Base-by-base conservation (phyloP, 2,113 vertebrate species). In the Furnarius figulus region DNA sequence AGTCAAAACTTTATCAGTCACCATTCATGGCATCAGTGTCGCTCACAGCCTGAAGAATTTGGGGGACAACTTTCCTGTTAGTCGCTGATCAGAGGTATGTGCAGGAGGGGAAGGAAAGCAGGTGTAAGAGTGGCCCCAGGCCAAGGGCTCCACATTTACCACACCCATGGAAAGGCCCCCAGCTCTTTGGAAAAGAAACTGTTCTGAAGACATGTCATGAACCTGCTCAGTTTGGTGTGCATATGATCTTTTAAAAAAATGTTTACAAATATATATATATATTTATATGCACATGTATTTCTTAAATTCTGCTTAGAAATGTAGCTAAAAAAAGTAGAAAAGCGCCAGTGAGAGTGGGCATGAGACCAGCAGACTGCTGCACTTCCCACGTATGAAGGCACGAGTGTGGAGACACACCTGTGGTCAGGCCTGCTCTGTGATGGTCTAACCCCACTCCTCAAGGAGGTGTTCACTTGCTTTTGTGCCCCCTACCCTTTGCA, bases 291-390 rank as follows among this genome's bases (percentile, higher is more conserved):
- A 18, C 63, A 59, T 80, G 87, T 44, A 53, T 62, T 73, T 85
- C 25, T 81, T 46, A 68, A 50, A 68, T 87, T 89, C 85, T 52
- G 35, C 71, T 92, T 81, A 90, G 79, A 93, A 96, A 95, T 90
- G 90, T 55, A 80, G 93, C 91, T 96, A 74, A 87, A 93, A 92
- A 83, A 90, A 87, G 58, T 83, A 94, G 85, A 80, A 88, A 91
- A 95, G 93, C 82, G 0, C 12, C 30, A 66, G 87, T 3, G 10
- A 76, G 62, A 50, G 70, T 35, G 39, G 56, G 89, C 14, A n/a
- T 52, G 81, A 87, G 77, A 40, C 53, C 85, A 87, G 93, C 82
- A 50, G 72, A 21, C 50, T 31, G 93, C 93, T 79, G 93, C 79
- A 12, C 35, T 58, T 65, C 91, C 75, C 90, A 85, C 42, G 0